Base-by-base conservation (phyloP, 2,113 vertebrate species). In the Mormoops blainvillei region DNA sequence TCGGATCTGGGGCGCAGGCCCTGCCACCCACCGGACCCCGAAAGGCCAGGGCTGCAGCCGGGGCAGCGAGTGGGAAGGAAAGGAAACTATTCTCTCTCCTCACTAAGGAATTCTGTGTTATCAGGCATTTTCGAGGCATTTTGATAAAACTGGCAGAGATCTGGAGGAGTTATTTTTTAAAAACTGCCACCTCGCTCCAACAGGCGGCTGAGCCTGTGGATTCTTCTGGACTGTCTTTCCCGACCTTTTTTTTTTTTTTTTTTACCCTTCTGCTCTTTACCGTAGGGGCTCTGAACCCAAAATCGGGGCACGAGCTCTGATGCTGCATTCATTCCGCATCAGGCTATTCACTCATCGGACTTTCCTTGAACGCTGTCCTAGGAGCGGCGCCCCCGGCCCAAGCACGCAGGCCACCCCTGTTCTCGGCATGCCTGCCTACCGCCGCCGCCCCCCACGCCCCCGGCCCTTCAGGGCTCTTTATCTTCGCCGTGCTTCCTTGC, bases 401-500 rank as follows among this genome's bases (percentile, higher is more conserved):
- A 58, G 56, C 56, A 11, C 9, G 2, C 56, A 58, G 56, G 56
- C 26, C 58, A 28, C 6, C 56, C 56, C 9, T 58, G 56, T 9
- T 26, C 24, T 26, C 24, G 50, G 56, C 56, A 10, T n/a, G n/a
- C n/a, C 54, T 7, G 24, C 13, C 58, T 61, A 11, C 58, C 11
- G 2, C 58, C 56, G 3, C 22, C 7, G 9, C 22, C 8, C 24
- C 56, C 1, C 61, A n/a, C 7, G 1, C 8, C 31, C 31, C 3
- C 7, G 65, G 22, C 22, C 58, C 50, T 56, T n/a, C 3, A 16
- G 52, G 22, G 41, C 13, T 33, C 33, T n/a, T 5, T 24, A 22
- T 15, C 52, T 56, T 9, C 14, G 31, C 20, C 36, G 33, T 9
- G 9, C 54, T 33, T 50, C n/a, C 54, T 84, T 68, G n/a, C 56